Evolutionary conservation across 1,140 invertebrate genomes (phyloP), one percentile per base, ranked within the genome.

Genomic region (Dinoponera quadriceps): DNA sequence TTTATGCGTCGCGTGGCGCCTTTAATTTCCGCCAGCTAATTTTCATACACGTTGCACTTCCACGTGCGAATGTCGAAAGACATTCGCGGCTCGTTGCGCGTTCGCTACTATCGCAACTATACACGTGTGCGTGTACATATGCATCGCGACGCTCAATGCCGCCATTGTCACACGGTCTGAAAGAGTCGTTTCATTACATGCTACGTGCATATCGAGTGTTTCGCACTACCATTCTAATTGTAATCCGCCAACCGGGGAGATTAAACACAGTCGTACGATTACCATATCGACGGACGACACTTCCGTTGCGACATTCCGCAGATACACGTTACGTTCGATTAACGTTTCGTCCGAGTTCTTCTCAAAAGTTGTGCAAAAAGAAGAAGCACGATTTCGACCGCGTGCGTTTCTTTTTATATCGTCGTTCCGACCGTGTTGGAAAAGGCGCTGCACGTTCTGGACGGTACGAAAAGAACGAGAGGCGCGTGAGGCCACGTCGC

Each of bases 181-280:
- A 66, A 62, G 22, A 29, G 73, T 59, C 65, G 62, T 83, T 83
- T 78, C 66, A 71, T 84, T 62, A 57, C 14, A 57, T n/a, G 77
- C 14, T 57, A 65, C 44, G 49, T 29, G 55, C 69, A 75, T 55
- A 22, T 59, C 62, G n/a, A 48, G 44, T 54, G 20, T 86, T 86
- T 87, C 80, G 75, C 83, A 73, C 78, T 49, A 73, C 85, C 51
- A 85, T 82, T 72, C 71, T 86, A 71, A 85, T 80, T 86, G 54
- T 85, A 85, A 89, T 68, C 83, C 44, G 72, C 73, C 85, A 25
- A 57, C 65, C n/a, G 75, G 29, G n/a, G 33, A 71, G 65, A 80
- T 71, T 71, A 71, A 71, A 80, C 63, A 80, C 51, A 29, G 63
- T 38, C 62, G 29, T 9, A 48, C 7, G 29, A 33, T 78, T 78